A percentile compares a stretch with the other conserved stretches of the same genome.
Conservation (phyloP, 2,797 vertebrate species). For the Chiroxiphia lanceolata region DNA sequence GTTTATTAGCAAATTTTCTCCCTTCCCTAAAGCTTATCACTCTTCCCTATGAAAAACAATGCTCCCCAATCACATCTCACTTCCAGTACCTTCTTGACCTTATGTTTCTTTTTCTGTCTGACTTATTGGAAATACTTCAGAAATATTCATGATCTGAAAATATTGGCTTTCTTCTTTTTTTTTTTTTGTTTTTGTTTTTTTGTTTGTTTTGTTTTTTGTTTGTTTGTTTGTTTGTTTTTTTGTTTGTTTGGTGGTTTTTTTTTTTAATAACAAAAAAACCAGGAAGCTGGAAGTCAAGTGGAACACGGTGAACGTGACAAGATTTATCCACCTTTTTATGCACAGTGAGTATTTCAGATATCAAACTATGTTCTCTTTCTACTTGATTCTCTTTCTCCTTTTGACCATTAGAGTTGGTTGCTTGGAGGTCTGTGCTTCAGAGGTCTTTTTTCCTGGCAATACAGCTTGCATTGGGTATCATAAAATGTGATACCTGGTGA, state of each 20-base stretch:
- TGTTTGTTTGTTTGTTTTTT: no score
- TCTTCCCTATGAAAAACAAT: not conserved
- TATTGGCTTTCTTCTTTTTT: not conserved
- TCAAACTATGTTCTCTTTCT: not conserved
- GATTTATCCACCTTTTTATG: not conserved
- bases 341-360: not conserved
- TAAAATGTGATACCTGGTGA: not conserved
- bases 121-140: not conserved
- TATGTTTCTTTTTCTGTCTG: not conserved
- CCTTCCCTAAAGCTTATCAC: not conserved
- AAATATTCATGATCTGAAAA: not conserved
- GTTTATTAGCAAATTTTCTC: not conserved
- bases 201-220: not conserved
- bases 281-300: not conserved
- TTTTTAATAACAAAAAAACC: not conserved
- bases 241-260: no score
- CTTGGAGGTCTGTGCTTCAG: not conserved
- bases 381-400: not conserved
- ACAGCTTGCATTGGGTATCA: not conserved
- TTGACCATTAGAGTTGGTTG: not conserved
- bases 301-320: not conserved
- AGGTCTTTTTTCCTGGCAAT: not conserved
- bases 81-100: not conserved
- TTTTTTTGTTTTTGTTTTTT: not conserved
- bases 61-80: not conserved